Conservation (phyloP, 2,797 vertebrate species). For the Dendrocincla tyrannina region DNA sequence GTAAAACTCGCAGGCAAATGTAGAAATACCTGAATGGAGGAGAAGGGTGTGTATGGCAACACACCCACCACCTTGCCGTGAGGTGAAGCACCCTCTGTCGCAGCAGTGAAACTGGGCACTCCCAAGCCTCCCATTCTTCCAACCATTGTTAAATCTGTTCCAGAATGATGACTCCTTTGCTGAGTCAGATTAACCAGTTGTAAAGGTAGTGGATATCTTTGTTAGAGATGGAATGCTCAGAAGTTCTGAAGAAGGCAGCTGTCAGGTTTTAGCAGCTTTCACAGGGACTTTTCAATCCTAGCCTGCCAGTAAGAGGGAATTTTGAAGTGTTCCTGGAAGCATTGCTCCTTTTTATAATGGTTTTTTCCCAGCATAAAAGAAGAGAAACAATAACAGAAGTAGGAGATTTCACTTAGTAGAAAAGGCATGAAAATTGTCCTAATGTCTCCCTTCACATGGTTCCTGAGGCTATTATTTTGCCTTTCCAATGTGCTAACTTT, state of each 20-base stretch:
- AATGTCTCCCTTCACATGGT: background rate
- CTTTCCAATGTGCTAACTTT: background rate
- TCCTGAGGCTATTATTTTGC: background rate
- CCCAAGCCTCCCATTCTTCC: background rate
- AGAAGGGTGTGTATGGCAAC: background rate
- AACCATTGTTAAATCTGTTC: background rate
- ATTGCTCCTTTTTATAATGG: background rate
- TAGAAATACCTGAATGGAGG: background rate
- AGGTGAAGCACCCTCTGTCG: background rate
- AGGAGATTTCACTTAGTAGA: background rate
- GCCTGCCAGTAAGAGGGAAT: background rate
- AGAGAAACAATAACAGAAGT: background rate
- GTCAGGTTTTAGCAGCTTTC: background rate
- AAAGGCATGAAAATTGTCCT: background rate
- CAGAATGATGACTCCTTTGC: background rate
- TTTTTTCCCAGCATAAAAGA: background rate
- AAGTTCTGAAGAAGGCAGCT: background rate
- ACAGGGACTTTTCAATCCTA: background rate
- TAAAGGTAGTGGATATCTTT: background rate
- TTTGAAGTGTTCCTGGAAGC: background rate
- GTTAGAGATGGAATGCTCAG: background rate
- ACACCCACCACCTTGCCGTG: accelerated
- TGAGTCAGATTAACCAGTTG: background rate
- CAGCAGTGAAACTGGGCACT: background rate
- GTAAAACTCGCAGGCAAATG: background rate